A percentile compares a stretch with the other conserved stretches of the same genome.
Conservation (phyloP, 35 echinoderm and acorn worm genomes). For the Lytechinus variegatus region DNA sequence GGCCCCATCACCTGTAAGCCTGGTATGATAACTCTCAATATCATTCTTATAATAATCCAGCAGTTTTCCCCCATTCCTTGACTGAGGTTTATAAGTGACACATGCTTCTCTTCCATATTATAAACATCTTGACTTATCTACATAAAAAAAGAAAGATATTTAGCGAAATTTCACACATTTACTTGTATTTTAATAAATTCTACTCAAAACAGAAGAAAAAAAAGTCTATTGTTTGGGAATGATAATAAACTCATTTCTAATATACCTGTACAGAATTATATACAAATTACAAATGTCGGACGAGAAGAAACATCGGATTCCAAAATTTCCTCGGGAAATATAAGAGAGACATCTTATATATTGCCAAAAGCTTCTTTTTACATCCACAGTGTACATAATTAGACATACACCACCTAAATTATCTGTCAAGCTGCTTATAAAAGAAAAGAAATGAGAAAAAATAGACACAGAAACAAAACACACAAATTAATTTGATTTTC, state of each 20-base stretch:
- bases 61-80: neutral
- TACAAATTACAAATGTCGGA: constrained; percentile 54
- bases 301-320: constrained; percentile 22
- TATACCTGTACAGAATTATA: constrained; percentile 50
- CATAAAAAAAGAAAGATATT: constrained; percentile 17
- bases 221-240: constrained; percentile 20
- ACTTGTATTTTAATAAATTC: constrained; percentile 6
- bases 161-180: constrained; percentile 19
- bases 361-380: constrained; percentile 30
- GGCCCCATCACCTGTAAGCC: neutral
- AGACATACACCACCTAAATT: constrained; percentile 4
- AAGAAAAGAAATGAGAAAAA: neutral
- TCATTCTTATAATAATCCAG: neutral
- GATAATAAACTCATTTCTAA: constrained; percentile 47
- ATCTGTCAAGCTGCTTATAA: constrained; percentile 1
- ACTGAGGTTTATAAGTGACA: neutral
- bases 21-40: neutral
- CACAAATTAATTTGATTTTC: neutral
- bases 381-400: neutral
- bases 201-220: constrained; percentile 20
- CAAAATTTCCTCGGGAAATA: constrained; percentile 29
- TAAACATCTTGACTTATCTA: constrained; percentile 9
- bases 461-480: constrained; percentile 12
- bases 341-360: constrained; percentile 46
- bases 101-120: constrained; percentile 12